These are phyloP conservation scores for Cephus runcator DNA, from an alignment of 2,888 invertebrate species.

Conservation along the genomic window DNA sequence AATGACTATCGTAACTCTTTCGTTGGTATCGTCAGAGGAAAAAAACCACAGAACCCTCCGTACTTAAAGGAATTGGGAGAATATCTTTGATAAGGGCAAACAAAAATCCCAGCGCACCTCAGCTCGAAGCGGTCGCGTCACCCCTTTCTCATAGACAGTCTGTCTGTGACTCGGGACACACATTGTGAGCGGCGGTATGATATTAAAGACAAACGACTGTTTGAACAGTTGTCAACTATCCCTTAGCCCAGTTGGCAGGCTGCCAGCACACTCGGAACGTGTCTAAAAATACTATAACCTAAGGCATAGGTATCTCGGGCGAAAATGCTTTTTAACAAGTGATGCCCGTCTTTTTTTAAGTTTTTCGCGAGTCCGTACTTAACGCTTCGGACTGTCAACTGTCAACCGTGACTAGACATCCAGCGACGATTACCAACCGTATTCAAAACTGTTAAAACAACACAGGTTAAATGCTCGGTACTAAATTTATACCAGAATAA, in stretches of 20 bases:
- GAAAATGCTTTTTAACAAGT: constrained; percentile 12
- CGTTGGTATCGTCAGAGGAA: not conserved
- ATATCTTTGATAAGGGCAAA: not conserved
- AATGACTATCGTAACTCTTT: not conserved
- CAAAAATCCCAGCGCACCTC: not conserved
- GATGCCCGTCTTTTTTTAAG: not conserved
- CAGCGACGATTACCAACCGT: not conserved
- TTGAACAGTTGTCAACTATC: constrained; percentile 49
- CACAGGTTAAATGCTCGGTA: not conserved
- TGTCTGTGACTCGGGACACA: not conserved
- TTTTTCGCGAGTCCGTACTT: not conserved
- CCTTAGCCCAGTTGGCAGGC: constrained; percentile 41
- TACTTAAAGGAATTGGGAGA: not conserved
- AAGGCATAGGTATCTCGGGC: constrained; percentile 18
- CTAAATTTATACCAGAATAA: not conserved
- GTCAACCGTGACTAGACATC: not conserved
- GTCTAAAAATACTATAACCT: not conserved
- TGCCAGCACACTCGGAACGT: constrained; percentile 33
- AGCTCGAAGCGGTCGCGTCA: not conserved
- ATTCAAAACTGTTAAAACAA: not conserved
- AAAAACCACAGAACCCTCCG: not conserved
- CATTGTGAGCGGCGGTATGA: constrained; percentile 17
- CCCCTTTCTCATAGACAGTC: not conserved
- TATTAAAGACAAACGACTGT: constrained; percentile 46
- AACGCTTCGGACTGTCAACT: not conserved